Evolutionary conservation across 2,797 vertebrate species (phyloP), one percentile per base, ranked within the genome.

Genomic region (Apogon talboti): DNA sequence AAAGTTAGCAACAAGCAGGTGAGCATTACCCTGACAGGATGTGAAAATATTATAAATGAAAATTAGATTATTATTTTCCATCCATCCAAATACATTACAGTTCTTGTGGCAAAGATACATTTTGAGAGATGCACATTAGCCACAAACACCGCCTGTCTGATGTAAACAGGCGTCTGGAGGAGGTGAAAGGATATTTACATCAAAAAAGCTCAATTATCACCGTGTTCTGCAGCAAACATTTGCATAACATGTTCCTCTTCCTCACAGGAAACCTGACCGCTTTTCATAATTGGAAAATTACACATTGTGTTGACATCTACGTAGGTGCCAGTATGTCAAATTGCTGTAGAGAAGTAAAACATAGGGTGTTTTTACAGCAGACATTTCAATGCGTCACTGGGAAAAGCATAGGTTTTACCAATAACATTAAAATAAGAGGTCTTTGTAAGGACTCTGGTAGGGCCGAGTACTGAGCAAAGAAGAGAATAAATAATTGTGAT

Each of bases 181-280:
- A 43, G 15, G 33, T 35, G 54, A 37, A 16, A 30, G 15, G 45
- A 16, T 45, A 45, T 3, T 57, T 30, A 0, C 14, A 28, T 70
- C 7, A n/a, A 43, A 50, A 24, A 37, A n/a, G 6, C 2, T 37
- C 13, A 45, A 42, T 43, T 53, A 18, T 44, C 9, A 48, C 1
- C 19, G 2, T 7, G 21, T 51, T 65, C 44, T 15, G 0, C n/a
- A 58, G 66, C 13, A 50, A 8, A 38, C 15, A 71, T 71, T 63
- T 76, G 30, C 68, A 74, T 70, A 35, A 43, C 3, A 45, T 52
- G 61, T 78, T 86, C 71, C 64, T 74, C 74, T 76, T 82, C 2
- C 11, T 59, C 18, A 3, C 15, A 43, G 18, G 44, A 72, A 76
- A 73, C 55, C 57, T 55, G 47, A 66, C 53, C 4, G 24, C 28